Conservation (phyloP, 2,888 invertebrate species). For the Drosophila meridionalis region DNA sequence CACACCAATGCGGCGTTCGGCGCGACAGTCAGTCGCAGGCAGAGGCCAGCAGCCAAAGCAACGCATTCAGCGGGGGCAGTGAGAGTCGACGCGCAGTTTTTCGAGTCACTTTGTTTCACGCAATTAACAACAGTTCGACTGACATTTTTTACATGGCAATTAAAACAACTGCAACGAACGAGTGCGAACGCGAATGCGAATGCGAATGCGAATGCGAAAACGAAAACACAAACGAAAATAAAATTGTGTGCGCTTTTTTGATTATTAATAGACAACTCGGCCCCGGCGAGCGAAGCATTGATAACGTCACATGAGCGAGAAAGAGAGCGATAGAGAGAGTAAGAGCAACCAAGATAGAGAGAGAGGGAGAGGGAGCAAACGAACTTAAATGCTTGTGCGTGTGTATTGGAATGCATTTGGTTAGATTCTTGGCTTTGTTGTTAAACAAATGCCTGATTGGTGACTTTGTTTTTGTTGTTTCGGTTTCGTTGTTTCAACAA, state of each 20-base stretch:
- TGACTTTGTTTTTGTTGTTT: conserved; percentile 32
- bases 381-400: conserved; percentile 27
- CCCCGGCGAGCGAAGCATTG: conserved; percentile 50
- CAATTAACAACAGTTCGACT: conserved; percentile 33
- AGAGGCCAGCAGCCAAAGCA: conserved; percentile 68
- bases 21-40: conserved; percentile 68
- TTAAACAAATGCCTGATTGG: conserved; percentile 55
- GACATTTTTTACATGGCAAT: conserved; percentile 50
- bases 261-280: conserved; percentile 59
- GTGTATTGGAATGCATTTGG: conserved; percentile 67
- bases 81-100: conserved; percentile 46
- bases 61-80: conserved; percentile 37
- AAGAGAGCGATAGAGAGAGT: neutral
- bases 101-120: conserved; percentile 25
- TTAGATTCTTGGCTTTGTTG: conserved; percentile 64
- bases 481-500: conserved; percentile 43
- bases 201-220: conserved; percentile 18
- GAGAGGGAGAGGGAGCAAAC: conserved; percentile 7
- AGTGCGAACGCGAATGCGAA: conserved; percentile 19
- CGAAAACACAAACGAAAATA: conserved; percentile 20
- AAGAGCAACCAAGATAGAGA: neutral
- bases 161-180: conserved; percentile 36
- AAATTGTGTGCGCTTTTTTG: conserved; percentile 25
- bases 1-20: conserved; percentile 48
- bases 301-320: conserved; percentile 37